These are phyloP conservation scores for Nephrotoma guestfalica DNA, from an alignment of 2,888 invertebrate genomes.

Conservation along the genomic window DNA sequence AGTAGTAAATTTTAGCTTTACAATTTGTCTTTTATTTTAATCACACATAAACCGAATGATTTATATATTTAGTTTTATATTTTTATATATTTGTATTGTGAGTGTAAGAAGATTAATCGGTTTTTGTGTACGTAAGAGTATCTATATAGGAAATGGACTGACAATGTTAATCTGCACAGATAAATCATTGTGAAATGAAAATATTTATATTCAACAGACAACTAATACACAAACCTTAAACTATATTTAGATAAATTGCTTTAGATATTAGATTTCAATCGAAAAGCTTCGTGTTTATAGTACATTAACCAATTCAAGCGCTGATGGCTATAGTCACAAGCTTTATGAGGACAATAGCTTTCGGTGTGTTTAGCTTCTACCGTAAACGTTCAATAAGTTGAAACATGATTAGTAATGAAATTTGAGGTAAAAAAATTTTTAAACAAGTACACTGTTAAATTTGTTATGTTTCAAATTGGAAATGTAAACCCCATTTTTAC, in stretches of 20 bases:
- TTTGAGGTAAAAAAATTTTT: too few species aligned
- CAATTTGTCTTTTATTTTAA: background rate
- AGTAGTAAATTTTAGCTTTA: conserved; percentile 23
- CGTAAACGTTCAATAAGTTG: too few species aligned
- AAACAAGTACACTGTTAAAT: too few species aligned
- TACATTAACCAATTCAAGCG: too few species aligned
- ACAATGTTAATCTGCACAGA: background rate
- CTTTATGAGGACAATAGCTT: too few species aligned
- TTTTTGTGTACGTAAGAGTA: background rate
- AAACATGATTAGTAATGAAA: too few species aligned
- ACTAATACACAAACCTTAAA: background rate
- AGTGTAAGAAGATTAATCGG: background rate
- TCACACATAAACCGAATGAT: background rate
- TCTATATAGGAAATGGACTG: background rate
- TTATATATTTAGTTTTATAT: background rate
- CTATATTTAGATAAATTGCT: background rate
- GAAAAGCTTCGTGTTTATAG: too few species aligned
- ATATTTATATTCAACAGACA: background rate
- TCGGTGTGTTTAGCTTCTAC: too few species aligned
- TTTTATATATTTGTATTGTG: background rate
- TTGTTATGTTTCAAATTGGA: too few species aligned
- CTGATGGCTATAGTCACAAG: too few species aligned
- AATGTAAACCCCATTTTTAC: too few species aligned
- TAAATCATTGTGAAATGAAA: background rate
- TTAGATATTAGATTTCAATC: background rate